Percentiles rank a stretch among this genome's conserved stretches.
phyloP scores from a whole-genome alignment of 30 jellyfish, hydroid and myxozoan genomes.

The Nemopilema nomurai region DNA sequence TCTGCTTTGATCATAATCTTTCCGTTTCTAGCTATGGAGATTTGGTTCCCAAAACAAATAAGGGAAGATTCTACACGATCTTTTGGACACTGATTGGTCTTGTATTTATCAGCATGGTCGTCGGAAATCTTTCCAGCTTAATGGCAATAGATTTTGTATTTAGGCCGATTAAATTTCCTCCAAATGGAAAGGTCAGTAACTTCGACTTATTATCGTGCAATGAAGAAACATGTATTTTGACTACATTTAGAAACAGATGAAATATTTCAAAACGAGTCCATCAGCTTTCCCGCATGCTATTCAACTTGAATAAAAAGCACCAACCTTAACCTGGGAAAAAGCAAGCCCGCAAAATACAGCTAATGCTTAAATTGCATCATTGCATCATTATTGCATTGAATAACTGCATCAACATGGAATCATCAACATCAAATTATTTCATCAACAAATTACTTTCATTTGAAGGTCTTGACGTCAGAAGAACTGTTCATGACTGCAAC shows the following conservation, averaged over 20 bases:
- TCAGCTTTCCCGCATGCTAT: too few species aligned
- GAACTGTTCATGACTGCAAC: conserved; percentile 4
- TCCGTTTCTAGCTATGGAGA: conserved; percentile 59
- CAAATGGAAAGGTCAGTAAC: conserved; percentile 10
- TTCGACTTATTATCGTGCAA: not conserved
- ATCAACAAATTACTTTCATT: not conserved
- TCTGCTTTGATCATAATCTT: too few species aligned
- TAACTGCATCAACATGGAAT: not conserved
- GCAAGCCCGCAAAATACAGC: too few species aligned
- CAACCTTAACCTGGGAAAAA: not conserved
- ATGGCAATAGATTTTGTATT: conserved; percentile 10
- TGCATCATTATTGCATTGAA: not conserved
- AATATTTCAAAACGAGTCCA: not conserved
- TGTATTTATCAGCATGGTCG: conserved; percentile 14
- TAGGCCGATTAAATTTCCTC: not conserved
- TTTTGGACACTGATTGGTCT: conserved; percentile 31
- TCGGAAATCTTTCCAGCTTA: conserved; percentile 26
- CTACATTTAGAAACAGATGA: not conserved
- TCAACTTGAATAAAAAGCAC: not conserved
- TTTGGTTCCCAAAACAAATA: conserved; percentile 35
- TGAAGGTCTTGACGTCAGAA: conserved; percentile 20
- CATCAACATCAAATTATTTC: too few species aligned
- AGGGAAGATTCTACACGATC: conserved; percentile 18
- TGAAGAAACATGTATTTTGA: not conserved
- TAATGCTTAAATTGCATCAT: too few species aligned